A percentile compares a stretch with the other conserved stretches of the same genome.
Evolutionary conservation across 2,888 invertebrate species (phyloP).

Genomic region (Dryobotodes eremita): DNA sequence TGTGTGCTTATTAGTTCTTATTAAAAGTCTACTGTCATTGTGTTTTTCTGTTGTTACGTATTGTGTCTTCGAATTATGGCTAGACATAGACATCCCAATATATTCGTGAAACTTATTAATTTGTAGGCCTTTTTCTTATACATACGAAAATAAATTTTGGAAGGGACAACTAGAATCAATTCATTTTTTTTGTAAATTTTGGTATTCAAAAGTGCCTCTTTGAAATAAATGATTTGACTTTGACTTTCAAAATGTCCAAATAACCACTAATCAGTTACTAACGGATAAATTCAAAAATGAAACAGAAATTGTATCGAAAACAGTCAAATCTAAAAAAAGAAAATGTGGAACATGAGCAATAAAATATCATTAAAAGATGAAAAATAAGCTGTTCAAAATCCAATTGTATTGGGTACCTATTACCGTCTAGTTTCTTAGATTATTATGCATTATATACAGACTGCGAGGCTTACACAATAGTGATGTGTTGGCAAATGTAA

Average conservation of each 20-base stretch:
- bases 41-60: neutral
- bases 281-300: neutral
- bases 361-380: no score
- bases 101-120: neutral
- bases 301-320: neutral
- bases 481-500: slow-evolving; percentile 3
- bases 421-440: neutral
- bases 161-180: no score
- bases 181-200: no score
- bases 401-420: neutral
- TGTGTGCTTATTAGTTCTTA: neutral
- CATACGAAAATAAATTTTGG: no score
- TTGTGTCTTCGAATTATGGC: neutral
- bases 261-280: neutral
- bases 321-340: neutral
- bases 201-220: no score
- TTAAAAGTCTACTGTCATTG: neutral
- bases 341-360: neutral
- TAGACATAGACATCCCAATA: neutral
- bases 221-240: no score
- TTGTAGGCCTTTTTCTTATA: no score
- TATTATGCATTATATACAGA: neutral
- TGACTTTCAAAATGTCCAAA: neutral
- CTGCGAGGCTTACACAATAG: neutral
- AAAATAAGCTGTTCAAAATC: neutral